Evolutionary conservation across 1,140 invertebrate genomes (phyloP).

Genomic region (Nixonia krombeini): DNA sequence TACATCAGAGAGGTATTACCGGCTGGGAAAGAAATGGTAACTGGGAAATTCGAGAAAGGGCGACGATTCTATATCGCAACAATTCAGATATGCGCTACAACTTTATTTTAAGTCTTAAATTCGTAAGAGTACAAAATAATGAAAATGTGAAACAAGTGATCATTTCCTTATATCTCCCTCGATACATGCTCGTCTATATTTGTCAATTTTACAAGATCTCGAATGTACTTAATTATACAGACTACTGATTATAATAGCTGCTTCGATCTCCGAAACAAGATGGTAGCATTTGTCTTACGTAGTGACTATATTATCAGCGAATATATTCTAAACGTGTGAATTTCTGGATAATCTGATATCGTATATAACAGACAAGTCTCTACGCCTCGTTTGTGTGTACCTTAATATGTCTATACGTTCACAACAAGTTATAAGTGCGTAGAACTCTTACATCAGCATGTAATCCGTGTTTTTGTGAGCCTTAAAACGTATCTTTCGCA

Average conservation of each 20-base stretch:
- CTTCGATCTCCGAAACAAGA: not conserved
- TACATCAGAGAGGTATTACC: no score
- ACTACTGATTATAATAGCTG: not conserved
- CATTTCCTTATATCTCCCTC: not conserved
- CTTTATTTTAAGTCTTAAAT: conserved; percentile 61
- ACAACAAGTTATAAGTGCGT: not conserved
- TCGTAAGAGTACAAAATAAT: conserved; percentile 65
- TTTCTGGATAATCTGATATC: not conserved
- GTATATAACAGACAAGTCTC: no score
- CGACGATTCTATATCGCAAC: no score
- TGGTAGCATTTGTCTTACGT: not conserved
- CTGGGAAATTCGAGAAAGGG: no score
- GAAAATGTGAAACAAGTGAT: conserved; percentile 45
- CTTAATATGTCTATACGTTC: no score
- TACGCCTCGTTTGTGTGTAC: no score
- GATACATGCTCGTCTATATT: not conserved
- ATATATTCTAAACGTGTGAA: not conserved
- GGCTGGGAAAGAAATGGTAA: no score
- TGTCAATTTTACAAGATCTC: not conserved
- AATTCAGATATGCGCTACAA: conserved; percentile 50
- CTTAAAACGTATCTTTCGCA: not conserved
- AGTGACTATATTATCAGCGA: not conserved
- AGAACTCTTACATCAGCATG: not conserved
- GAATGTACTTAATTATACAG: not conserved
- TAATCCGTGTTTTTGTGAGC: not conserved